Evolutionary conservation across 2,113 vertebrate species (phyloP), one percentile per base, ranked within the genome.

Genomic region (Alexandromys fortis): DNA sequence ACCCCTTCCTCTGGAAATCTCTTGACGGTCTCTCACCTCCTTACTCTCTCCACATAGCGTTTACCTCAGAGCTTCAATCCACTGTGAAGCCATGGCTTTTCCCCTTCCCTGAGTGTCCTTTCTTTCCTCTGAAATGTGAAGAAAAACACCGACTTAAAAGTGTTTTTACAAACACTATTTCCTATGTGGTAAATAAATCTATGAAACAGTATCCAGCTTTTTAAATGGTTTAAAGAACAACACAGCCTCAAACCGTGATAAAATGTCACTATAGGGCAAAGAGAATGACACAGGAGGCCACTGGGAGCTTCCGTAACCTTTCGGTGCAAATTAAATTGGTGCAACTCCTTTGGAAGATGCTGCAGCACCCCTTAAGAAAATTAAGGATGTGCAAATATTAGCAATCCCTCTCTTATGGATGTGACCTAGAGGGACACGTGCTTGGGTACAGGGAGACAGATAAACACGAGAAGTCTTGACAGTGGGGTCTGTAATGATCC

Each of bases 71-170:
- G 26, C 4, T 52, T 19, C 19, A 73, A n/a, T 61, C 90, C 90
- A 79, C 17, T 42, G 28, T 19, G 21, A 91, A 83, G 67, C 7
- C 19, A 0, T 63, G 26, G 52, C 9, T 5, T 49, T 85, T 63
- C 75, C 14, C 4, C 26, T 45, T 70, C 81, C 55, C 67, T 82
- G 4, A 21, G 30, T 90, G 3, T 63, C 45, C 33, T 87, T 96
- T 90, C 35, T 61, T 89, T 82, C 61, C 47, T 97, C 14, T 75
- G 55, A 86, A 85, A 38, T 5, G 6, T 63, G 72, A 90, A 82
- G 81, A 10, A 30, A 91, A 91, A 89, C 73, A 30, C 30, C 55
- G 45, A 12, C 73, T 88, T 92, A 38, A 88, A 88, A 86, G 89
- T 58, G 7, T 76, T 16, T 91, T 86, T 81, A 47, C 4, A 85